Base-by-base conservation (phyloP, 2,888 invertebrate genomes). In the Lamellibrachia satsuma region DNA sequence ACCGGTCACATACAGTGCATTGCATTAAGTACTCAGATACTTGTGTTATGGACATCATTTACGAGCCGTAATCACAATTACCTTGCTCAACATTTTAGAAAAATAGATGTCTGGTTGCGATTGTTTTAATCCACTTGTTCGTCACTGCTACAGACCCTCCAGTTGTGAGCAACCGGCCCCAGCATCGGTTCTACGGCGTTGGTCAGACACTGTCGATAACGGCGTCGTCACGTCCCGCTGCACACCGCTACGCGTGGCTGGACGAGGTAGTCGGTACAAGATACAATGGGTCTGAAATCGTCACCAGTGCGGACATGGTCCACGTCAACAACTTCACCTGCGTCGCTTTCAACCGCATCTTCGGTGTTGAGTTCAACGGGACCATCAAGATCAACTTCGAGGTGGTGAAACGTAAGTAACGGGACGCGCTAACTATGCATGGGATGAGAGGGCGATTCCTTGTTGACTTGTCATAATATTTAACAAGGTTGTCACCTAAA, bases 321-420 rank as follows among this genome's bases (percentile, higher is more conserved):
- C 22, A 15, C 2, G 75, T 75, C 75, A 75, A 75, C 22, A 75
- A 75, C 22, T 15, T 75, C 75, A 75, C 75, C 75, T 75, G 75
- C 75, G 75, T 75, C 75, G 75, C 75, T 75, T 75, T 75, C 75
- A 75, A 75, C 75, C 75, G 75, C 75, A 75, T 75, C 75, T 75
- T 75, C 75, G 75, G 75, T 6, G 75, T 75, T 15, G 15, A 75
- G 75, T 75, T 75, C 75, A 75, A 75, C 22, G 75, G 75, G 15
- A 22, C 75, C 75, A 75, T 75, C 22, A 75, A 75, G 15, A 22
- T 75, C 22, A 11, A 75, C 15, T 75, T 75, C 22, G 22, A 75
- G 22, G 75, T 75, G 15, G 75, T 75, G n/a, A n/a, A 75, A 75
- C 6, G 75, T 75, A 75, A 75, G 75, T 75, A 75, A 75, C 11